Conservation (phyloP, 2,113 vertebrate species). For the Coturnix japonica region DNA sequence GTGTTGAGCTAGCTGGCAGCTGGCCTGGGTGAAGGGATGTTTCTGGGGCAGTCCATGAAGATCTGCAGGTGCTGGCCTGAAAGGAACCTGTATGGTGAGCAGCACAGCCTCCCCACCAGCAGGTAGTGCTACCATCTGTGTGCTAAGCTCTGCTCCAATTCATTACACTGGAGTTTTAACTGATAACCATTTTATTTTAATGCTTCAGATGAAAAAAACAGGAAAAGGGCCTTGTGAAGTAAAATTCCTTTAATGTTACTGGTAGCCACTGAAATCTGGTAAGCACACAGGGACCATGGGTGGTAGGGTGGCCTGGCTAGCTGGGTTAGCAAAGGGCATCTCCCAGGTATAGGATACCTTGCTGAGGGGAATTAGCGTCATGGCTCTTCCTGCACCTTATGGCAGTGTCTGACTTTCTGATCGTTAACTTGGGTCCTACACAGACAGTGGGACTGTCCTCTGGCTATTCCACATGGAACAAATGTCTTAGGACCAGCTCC, state of each 20-base stretch:
- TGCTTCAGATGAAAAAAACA: background rate
- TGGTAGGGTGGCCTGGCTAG: fast-evolving
- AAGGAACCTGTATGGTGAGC: background rate
- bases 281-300: background rate
- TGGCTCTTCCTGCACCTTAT: fast-evolving
- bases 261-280: background rate
- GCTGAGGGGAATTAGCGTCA: fast-evolving
- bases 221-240: background rate
- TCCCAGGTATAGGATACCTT: fast-evolving
- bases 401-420: fast-evolving
- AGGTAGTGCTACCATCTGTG: fast-evolving
- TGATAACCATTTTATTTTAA: background rate
- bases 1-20: background rate
- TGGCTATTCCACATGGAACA: background rate
- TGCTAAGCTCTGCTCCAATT: background rate
- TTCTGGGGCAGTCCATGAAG: background rate
- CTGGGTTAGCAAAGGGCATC: fast-evolving
- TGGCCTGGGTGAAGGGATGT: fast-evolving
- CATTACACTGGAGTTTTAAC: background rate
- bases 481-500: background rate
- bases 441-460: background rate
- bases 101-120: fast-evolving
- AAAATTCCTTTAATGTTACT: background rate
- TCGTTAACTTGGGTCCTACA: background rate
- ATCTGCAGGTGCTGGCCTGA: fast-evolving